These are phyloP conservation scores for Eupithecia abbreviata DNA, from an alignment of 2,888 invertebrate species.

Conservation along the genomic window DNA sequence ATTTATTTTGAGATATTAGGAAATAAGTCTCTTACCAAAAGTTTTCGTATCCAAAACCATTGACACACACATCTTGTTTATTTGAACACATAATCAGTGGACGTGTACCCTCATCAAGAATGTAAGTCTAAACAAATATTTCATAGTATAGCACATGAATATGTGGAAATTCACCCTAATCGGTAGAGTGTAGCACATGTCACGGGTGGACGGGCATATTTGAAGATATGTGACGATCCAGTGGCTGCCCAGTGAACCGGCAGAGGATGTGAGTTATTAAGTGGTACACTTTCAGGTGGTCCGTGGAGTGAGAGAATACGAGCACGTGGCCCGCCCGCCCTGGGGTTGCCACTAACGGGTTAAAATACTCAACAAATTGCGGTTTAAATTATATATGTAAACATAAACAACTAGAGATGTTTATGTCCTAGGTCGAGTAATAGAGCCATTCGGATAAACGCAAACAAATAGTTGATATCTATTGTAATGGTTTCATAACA, in stretches of 20 bases:
- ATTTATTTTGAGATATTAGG: background rate
- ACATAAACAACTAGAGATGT: background rate
- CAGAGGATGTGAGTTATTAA: constrained; percentile 82
- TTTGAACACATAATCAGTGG: background rate
- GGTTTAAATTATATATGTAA: background rate
- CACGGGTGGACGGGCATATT: constrained; percentile 79
- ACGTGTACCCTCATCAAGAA: background rate
- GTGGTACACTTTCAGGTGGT: constrained; percentile 83
- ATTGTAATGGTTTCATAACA: background rate
- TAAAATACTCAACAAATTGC: background rate
- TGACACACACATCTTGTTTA: background rate
- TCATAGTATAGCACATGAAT: constrained; percentile 17
- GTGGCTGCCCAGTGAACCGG: constrained; percentile 81
- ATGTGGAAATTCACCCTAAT: constrained; percentile 35
- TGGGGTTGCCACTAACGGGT: constrained; percentile 37
- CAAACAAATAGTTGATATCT: background rate
- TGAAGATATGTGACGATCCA: constrained; percentile 83
- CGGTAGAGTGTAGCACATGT: constrained; percentile 61
- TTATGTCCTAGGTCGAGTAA: background rate
- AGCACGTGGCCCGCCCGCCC: constrained; percentile 36
- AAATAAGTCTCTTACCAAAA: background rate
- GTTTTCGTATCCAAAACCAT: background rate
- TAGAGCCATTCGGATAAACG: background rate
- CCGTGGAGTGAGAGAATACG: constrained; percentile 80
- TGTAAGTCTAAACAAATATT: constrained; percentile 10